phyloP scores from a whole-genome alignment of 2,888 invertebrate species.

The Plemyria rubiginata region DNA sequence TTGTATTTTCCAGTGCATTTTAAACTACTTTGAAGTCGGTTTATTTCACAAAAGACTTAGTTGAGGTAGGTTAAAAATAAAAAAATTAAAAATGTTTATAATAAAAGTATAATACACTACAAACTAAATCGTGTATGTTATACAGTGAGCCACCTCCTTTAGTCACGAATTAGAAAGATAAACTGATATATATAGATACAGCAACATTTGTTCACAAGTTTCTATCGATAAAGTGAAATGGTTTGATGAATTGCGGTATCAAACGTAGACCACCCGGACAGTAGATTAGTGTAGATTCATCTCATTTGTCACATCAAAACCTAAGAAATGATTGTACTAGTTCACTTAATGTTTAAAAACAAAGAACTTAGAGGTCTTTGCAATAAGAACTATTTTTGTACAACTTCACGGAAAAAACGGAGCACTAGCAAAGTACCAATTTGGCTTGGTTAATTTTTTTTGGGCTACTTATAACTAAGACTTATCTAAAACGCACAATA shows the following conservation, averaged over 20 bases:
- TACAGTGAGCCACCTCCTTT: background rate
- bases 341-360: background rate
- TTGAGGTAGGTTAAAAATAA: too few relatives aligned
- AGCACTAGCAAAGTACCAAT: too few relatives aligned
- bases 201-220: constrained; percentile 38
- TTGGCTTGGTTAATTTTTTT: too few relatives aligned
- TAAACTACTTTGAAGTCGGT: too few relatives aligned
- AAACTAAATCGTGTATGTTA: background rate
- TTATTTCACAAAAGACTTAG: too few relatives aligned
- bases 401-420: too few relatives aligned
- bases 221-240: constrained; percentile 64
- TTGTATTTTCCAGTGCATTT: too few relatives aligned
- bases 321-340: constrained; percentile 34
- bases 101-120: too few relatives aligned
- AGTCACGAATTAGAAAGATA: constrained; percentile 63
- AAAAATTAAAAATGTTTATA: too few relatives aligned
- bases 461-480: too few relatives aligned
- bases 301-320: constrained; percentile 68
- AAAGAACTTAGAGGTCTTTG: constrained; percentile 13
- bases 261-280: constrained; percentile 66
- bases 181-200: constrained; percentile 35
- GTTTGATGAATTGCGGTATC: constrained; percentile 65
- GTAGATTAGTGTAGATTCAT: constrained; percentile 34
- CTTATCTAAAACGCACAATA: too few relatives aligned
- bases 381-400: constrained; percentile 19